Base-by-base conservation (phyloP, 2,888 invertebrate genomes). In the Sminthurides aquaticus region DNA sequence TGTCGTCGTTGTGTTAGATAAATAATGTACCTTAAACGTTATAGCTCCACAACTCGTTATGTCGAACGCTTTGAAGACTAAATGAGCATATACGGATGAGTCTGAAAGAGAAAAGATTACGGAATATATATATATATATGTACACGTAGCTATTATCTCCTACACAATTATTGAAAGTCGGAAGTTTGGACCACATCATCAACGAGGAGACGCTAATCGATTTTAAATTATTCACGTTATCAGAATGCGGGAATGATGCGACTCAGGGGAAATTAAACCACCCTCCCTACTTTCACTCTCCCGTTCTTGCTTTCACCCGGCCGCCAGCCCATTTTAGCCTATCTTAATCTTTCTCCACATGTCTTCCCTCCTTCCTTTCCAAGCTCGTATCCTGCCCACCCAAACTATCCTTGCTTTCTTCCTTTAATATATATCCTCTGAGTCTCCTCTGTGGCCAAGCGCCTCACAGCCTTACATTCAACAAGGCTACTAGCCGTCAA, bases 61-160 rank as follows among this genome's bases (percentile, higher is more conserved):
- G 81, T 97, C 96, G 80, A 97, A 96, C 72, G 96, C 95, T 83
- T 94, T 94, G 87, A 97, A 97, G 83, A 97, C 96, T 84, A 93
- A 94, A 82, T 96, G 96, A 78, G 97, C 96, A 82, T 97, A 97
- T 77, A 91, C 85, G 77, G 90, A 91, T 72, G 96, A 91, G 84
- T 96, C 97, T 97, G 85, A 74, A 49, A 26, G 25, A 48, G 8
- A 58, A 43, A 34, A 58, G n/a, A 63, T 57, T n/a, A 59, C 20
- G 18, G 22, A 5, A 15, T 52, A n/a, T n/a, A n/a, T n/a, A n/a
- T n/a, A n/a, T n/a, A n/a, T n/a, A n/a, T n/a, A n/a, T n/a, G n/a
- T n/a, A n/a, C n/a, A 52, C 20, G 5, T 52, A 15, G 5, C 52
- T 22, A 5, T 34, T 34, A 34, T 5, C 5, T 22, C 52, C 15